A percentile compares a stretch with the other conserved stretches of the same genome.
Evolutionary conservation across 2,888 invertebrate genomes (phyloP).

Genomic region (Rhagonycha lutea): DNA sequence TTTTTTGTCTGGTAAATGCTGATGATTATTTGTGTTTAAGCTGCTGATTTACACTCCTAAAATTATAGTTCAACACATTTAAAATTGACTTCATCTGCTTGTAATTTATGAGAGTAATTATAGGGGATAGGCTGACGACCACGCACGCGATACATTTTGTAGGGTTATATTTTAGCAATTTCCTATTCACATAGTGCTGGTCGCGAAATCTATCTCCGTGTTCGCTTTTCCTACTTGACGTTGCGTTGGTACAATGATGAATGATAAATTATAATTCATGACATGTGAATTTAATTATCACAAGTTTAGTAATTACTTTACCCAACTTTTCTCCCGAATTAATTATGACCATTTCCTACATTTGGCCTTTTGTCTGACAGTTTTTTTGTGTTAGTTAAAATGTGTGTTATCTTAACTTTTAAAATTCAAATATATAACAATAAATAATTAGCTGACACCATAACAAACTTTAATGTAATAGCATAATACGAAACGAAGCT

Average conservation of each 20-base stretch:
- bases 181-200: constrained; percentile 7
- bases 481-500: constrained; percentile 27
- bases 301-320: neutral
- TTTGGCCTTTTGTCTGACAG: neutral
- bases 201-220: neutral
- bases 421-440: neutral
- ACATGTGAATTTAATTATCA: neutral
- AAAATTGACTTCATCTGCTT: constrained; percentile 44
- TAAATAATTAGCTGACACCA: neutral
- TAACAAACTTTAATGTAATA: constrained; percentile 12
- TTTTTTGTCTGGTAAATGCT: constrained; percentile 26
- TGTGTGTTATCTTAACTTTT: neutral
- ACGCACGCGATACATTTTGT: constrained; percentile 26
- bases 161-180: constrained; percentile 18
- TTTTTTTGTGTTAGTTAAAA: neutral
- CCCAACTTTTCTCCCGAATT: neutral
- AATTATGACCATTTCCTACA: neutral
- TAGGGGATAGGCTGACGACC: constrained; percentile 27
- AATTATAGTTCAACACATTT: constrained; percentile 45
- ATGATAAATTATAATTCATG: neutral
- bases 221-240: neutral
- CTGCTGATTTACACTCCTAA: constrained; percentile 45
- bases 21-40: constrained; percentile 25
- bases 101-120: constrained; percentile 44
- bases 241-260: neutral